Conservation (phyloP, 2,797 vertebrate species). For the Steatocranus sp. region DNA sequence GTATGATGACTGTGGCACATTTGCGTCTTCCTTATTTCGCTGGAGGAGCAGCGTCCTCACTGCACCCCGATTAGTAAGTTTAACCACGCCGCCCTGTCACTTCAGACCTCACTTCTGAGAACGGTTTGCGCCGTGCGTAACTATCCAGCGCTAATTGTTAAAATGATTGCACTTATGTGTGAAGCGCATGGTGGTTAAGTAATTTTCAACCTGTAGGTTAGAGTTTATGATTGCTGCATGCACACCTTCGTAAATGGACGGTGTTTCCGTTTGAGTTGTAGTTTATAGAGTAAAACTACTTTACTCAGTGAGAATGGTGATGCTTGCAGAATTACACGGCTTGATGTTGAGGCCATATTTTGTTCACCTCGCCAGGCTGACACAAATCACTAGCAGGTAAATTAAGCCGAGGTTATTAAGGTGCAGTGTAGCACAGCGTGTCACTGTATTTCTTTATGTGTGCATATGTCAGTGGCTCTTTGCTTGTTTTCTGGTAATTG, state of each 20-base stretch:
- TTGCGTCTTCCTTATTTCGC: background rate
- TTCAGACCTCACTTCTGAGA: background rate
- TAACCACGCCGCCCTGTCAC: background rate
- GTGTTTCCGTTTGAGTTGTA: background rate
- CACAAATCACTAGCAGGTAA: background rate
- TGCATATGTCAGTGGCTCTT: background rate
- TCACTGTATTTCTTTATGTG: background rate
- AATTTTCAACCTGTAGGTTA: background rate
- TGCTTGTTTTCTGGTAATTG: background rate
- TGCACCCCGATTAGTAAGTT: background rate
- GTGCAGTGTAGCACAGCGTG: background rate
- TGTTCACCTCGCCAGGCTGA: background rate
- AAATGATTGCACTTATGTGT: background rate
- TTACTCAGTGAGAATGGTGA: background rate
- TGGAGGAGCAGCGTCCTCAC: background rate
- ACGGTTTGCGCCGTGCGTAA: background rate
- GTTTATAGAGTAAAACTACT: background rate
- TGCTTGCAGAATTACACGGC: too few relatives aligned
- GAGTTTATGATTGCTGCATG: background rate
- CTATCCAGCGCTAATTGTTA: background rate
- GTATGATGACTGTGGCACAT: background rate
- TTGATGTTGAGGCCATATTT: background rate
- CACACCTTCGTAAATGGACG: background rate
- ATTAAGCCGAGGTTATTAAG: background rate
- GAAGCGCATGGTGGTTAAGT: background rate